These are phyloP conservation scores for Lycophotia porphyrea DNA, from an alignment of 2,888 invertebrate genomes.

Conservation along the genomic window DNA sequence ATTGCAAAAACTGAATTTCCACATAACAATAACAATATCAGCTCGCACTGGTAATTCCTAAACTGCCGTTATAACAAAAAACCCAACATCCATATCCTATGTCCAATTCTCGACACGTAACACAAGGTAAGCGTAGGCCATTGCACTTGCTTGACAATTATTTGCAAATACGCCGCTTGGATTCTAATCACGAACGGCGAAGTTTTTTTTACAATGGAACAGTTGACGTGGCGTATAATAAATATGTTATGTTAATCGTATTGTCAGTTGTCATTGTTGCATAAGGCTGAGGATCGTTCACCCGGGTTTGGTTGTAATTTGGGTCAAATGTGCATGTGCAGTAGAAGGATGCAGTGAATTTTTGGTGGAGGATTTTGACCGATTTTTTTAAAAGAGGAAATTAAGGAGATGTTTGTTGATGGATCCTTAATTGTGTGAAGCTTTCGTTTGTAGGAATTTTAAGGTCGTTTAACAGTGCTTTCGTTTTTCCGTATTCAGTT, in stretches of 20 bases:
- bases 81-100: constrained; percentile 53
- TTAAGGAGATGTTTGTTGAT: not conserved
- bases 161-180: constrained; percentile 81
- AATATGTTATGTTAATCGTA: constrained; percentile 82
- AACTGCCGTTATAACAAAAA: constrained; percentile 67
- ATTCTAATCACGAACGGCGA: constrained; percentile 80
- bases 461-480: not conserved
- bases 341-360: not conserved
- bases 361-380: not conserved
- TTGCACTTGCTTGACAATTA: constrained; percentile 82
- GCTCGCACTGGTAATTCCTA: constrained; percentile 49
- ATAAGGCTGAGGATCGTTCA: constrained; percentile 71
- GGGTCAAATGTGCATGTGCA: constrained; percentile 54
- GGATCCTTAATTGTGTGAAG: not conserved
- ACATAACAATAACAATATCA: constrained; percentile 38
- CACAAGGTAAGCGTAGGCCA: constrained; percentile 86
- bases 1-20: constrained; percentile 3
- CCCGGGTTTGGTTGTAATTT: constrained; percentile 60
- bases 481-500: not conserved
- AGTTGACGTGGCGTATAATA: constrained; percentile 74
- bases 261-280: constrained; percentile 80
- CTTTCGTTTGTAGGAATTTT: too few species aligned
- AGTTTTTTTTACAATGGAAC: constrained; percentile 78
- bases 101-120: constrained; percentile 76
- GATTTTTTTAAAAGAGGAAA: not conserved